Base-by-base conservation (phyloP, 1,140 invertebrate species). In the Campodea augens region DNA sequence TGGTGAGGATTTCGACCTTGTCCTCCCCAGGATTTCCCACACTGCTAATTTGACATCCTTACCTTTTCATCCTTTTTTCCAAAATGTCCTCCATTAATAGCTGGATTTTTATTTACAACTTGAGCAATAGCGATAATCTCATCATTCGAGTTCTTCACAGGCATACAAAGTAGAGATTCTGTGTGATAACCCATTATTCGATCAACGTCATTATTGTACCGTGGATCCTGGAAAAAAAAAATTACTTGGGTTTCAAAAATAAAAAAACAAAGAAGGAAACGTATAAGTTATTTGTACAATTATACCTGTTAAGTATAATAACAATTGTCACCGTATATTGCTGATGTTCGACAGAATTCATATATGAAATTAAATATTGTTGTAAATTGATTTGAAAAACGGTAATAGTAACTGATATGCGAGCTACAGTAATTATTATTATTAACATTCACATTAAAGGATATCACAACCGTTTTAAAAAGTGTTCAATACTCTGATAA, bases 41-140 rank as follows among this genome's bases (percentile, higher is more conserved):
- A n/a, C n/a, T n/a, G n/a, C n/a, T n/a, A n/a, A n/a, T n/a, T n/a
- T 1, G 36, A 29, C 45, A 25, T 25, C 7, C 49, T 46, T 51
- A 66, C 65, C 56, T 67, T 65, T 52, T 68, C 61, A 51, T 69
- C 66, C 38, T 65, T 61, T 7, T 46, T 44, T 4, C 57, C 60
- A 55, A 67, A 69, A 43, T 56, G 52, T 5, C 60, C 60, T 5
- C 51, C 52, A 38, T 60, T 57, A 21, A 55, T 46, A 38, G 58
- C 53, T 3, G 58, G 55, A 38, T 57, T 59, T 49, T 67, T 66
- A 52, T 67, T 68, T 50, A 67, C 57, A n/a, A 65, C 64, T 52
- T 68, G 66, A 21, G 63, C 64, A 13, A 68, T 64, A 1, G 63
- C 66, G 36, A 68, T 65, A 21, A 68, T 57, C 25, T 67, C 65